Base-by-base conservation (phyloP, 2,888 invertebrate genomes). In the Harpalus rufipes region DNA sequence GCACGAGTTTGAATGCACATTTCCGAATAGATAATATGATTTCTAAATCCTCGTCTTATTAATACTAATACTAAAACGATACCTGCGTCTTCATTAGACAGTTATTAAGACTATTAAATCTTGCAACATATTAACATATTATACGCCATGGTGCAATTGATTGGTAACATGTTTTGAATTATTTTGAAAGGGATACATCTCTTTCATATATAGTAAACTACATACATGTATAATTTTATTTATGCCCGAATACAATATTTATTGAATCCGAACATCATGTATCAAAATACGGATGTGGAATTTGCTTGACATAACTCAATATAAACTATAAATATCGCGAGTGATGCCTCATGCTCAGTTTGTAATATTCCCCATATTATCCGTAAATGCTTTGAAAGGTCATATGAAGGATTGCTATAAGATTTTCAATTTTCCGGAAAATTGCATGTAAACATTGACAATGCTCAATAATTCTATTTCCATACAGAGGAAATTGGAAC, bases 391-490 rank as follows among this genome's bases (percentile, higher is more conserved):
- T 63, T 25, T 39, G n/a, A 68, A 14, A 39, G 14, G 21, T 68
- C 39, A 41, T 32, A n/a, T 68, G 63, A 63, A 63, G 12, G 21
- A 68, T 68, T 39, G 39, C 68, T 32, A 68, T 25, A 39, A 63
- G 12, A 39, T 68, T 32, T 39, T 68, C 68, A 32, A 39, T 39
- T n/a, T 32, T 68, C 68, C 4, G 41, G 16, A 74, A 74, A 44
- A 74, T 74, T 44, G 44, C 18, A 74, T 74, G 72, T 44, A 74
- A 74, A 74, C 12, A 74, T 74, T 44, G 39, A 41, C 72, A 44
- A 18, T 12, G 18, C 44, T 32, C 68, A 51, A 12, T 12, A 68
- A 68, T 41, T 68, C 14, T 39, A 44, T 74, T 74, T 44, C 44
- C 14, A 44, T 44, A 12, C 25, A 39, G n/a, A 68, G 44, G 44